Evolutionary conservation across 2,113 vertebrate species (phyloP), one percentile per base, ranked within the genome.

Genomic region (Eretmochelys imbricata): DNA sequence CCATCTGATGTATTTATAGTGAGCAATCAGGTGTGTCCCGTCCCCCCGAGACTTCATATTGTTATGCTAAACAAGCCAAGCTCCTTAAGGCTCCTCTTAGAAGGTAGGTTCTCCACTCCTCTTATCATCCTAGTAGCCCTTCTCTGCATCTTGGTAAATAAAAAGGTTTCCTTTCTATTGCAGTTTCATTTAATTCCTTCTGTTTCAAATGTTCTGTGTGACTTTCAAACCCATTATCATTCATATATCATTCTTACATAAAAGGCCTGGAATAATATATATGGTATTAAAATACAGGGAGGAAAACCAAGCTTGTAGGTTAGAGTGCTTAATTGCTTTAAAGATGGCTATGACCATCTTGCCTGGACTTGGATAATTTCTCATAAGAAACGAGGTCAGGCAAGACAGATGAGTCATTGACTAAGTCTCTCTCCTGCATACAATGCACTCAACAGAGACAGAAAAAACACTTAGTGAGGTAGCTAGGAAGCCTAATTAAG

Each of bases 401-500:
- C 24, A 89, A 96, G 93, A 96, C 0, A 57, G 62, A 96, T 93
- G 90, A 94, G 53, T 35, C 76, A 80, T 51, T 87, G 85, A 35
- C 59, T 88, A 92, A 89, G 92, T 3, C 94, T 96, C 57, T 83
- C 53, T 38, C 38, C 69, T 83, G 76, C 69, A 75, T 55, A 12
- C 12, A 62, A 94, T 78, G 72, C 72, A 93, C 92, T 94, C 88
- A 88, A 38, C 90, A 91, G 19, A 55, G 84, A 48, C 87, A 95
- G 93, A 53, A 53, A 88, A 85, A 12, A 35, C 51, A 5, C 72
- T 50, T 75, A 38, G 9, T 7, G 31, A n/a, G 24, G 80, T 94
- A 87, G 85, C 91, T 96, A 91, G 82, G 55, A 94, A 94, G 83
- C 31, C 51, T 95, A 78, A 85, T 62, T 31, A 57, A 84, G 35